Percentiles rank a stretch among this genome's conserved stretches.
Conservation (phyloP, 2,113 vertebrate genomes). For the Irena cyanogastra region DNA sequence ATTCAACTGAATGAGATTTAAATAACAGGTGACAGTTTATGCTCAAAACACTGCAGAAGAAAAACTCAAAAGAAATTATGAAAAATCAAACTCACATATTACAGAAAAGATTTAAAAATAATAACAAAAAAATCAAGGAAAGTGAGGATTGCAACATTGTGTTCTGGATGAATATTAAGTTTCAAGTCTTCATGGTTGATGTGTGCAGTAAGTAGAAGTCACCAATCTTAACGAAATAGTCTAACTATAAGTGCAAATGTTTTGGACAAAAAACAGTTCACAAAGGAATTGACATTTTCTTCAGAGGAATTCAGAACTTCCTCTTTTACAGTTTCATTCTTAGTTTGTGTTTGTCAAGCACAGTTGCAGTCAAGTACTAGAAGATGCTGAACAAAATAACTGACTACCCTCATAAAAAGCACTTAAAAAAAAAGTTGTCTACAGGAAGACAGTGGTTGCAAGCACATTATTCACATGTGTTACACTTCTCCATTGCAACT, state of each 20-base stretch:
- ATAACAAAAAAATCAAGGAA: background rate
- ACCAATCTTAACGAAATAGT: background rate
- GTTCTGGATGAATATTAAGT: background rate
- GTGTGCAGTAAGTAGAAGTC: background rate
- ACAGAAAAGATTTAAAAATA: background rate
- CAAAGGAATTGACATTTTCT: background rate
- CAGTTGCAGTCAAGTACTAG: background rate
- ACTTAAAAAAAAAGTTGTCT: background rate
- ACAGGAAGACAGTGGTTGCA: background rate
- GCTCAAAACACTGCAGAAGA: background rate
- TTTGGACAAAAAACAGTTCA: background rate
- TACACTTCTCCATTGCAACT: background rate
- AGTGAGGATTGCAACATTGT: background rate
- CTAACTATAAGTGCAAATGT: background rate
- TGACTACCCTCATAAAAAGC: background rate
- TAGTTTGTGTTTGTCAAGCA: background rate
- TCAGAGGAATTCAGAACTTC: background rate
- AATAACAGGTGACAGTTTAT: background rate
- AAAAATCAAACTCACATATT: background rate
- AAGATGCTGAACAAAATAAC: background rate
- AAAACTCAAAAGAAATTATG: background rate
- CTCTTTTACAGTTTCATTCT: background rate
- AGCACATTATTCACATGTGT: background rate
- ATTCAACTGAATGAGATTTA: background rate
- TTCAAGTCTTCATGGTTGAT: background rate